Evolutionary conservation across 2,113 vertebrate genomes (phyloP), one percentile per base, ranked within the genome.

Genomic region (Trachemys scripta): DNA sequence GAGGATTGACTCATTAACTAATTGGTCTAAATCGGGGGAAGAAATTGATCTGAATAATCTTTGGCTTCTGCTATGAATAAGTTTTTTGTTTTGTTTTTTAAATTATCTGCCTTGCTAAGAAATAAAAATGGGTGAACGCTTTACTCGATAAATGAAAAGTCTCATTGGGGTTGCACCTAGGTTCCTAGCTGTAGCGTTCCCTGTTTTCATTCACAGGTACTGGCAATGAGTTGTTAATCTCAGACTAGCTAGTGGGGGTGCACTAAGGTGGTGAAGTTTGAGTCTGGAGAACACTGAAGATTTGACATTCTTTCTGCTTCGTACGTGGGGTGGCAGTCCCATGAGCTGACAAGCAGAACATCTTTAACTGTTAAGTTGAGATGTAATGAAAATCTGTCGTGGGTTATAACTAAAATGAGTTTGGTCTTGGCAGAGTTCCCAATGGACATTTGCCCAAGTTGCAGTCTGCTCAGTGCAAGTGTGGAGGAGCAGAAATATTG

Each of bases 241-340:
- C 92, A 90, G 93, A 80, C 97, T 95, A 97, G 87, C 29, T 78
- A 31, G 78, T 88, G 89, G 78, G 89, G 96, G 81, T 51, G 80
- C 59, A 47, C 90, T 93, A 80, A 80, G 91, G 92, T 96, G 86
- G 85, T 87, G 80, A 90, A 57, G 82, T 87, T 97, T 97, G 95
- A 96, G 96, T 98, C 82, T 50, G 24, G 97, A 95, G 97, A 78
- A 35, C 82, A 94, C 88, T 38, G 31, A 95, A 96, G 95, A 97
- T 98, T 97, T 97, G 98, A 97, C 96, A 94, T 95, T 98, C 96
- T 95, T 54, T 57, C 86, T 94, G 95, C 88, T 92, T 98, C 96
- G 92, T 96, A 91, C 54, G 95, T 97, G 91, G 96, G 72, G 75
- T 54, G 88, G 85, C 91, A 80, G 88, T 59, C 85, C 45, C 22